phyloP scores from a whole-genome alignment of 2,113 vertebrate genomes.

The Pluvianellus socialis region DNA sequence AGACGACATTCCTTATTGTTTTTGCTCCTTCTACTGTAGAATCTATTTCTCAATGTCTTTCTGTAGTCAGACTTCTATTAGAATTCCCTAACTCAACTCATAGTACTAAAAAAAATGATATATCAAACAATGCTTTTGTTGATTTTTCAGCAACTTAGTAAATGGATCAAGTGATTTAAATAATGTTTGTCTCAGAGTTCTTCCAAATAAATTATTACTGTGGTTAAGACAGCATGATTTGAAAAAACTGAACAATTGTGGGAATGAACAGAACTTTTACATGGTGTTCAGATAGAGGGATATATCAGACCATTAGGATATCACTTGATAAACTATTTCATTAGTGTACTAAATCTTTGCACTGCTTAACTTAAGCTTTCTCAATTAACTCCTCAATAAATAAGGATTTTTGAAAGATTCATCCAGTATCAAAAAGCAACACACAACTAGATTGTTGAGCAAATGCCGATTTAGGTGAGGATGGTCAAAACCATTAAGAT shows the following conservation, averaged over 20 bases:
- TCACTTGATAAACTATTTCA: not conserved
- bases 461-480: not conserved
- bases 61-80: not conserved
- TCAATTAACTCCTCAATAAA: not conserved
- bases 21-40: constrained; percentile 13
- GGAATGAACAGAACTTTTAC: not conserved
- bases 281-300: not conserved
- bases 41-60: not conserved
- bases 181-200: constrained; percentile 4
- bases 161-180: constrained; percentile 21
- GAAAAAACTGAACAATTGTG: constrained; percentile 11
- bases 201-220: constrained; percentile 1
- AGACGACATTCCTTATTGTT: not conserved
- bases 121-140: not conserved
- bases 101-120: not conserved
- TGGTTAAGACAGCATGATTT: not conserved
- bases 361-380: not conserved
- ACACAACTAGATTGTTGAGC: not conserved
- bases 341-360: not conserved
- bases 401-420: not conserved
- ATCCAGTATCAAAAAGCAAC: not conserved
- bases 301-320: not conserved
- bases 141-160: constrained; percentile 28
- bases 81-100: not conserved
- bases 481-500: not conserved